phyloP scores from a whole-genome alignment of 35 echinoderm and acorn worm species.

The Eucidaris tribuloides region DNA sequence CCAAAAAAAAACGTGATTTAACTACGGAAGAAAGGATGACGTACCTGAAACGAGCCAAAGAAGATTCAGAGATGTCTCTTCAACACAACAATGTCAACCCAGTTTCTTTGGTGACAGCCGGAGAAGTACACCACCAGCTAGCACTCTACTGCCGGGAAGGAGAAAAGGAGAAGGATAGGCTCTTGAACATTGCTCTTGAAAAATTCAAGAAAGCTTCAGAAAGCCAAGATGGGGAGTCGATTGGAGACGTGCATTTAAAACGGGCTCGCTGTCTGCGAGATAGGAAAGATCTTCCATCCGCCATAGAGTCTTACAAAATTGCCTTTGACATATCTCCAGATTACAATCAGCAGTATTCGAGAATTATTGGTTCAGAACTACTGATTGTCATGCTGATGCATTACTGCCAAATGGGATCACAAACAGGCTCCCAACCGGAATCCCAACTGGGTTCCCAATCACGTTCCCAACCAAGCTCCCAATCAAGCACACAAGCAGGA shows the following conservation, averaged over 20 bases:
- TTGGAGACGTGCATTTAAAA: background rate
- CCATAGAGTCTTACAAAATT: constrained; percentile 9
- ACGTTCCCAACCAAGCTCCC: too few relatives aligned
- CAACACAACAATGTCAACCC: background rate
- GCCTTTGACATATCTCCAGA: background rate
- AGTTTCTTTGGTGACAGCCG: background rate
- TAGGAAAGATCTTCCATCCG: background rate
- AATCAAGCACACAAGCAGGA: too few relatives aligned
- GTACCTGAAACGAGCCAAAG: background rate
- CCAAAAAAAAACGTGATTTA: background rate
- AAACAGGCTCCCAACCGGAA: too few relatives aligned
- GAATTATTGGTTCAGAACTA: background rate
- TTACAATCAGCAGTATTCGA: background rate
- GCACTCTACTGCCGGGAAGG: background rate
- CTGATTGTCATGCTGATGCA: background rate
- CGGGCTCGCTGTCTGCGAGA: constrained; percentile 5
- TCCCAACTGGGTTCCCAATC: too few relatives aligned
- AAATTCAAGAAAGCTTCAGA: constrained; percentile 15
- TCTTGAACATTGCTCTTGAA: background rate
- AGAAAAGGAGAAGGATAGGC: background rate
- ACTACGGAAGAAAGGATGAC: background rate
- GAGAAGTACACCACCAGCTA: background rate
- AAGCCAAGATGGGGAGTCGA: background rate
- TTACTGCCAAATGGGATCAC: background rate
- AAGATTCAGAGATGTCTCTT: background rate